phyloP scores from a whole-genome alignment of 2,888 invertebrate genomes.

The Latheticus oryzae region DNA sequence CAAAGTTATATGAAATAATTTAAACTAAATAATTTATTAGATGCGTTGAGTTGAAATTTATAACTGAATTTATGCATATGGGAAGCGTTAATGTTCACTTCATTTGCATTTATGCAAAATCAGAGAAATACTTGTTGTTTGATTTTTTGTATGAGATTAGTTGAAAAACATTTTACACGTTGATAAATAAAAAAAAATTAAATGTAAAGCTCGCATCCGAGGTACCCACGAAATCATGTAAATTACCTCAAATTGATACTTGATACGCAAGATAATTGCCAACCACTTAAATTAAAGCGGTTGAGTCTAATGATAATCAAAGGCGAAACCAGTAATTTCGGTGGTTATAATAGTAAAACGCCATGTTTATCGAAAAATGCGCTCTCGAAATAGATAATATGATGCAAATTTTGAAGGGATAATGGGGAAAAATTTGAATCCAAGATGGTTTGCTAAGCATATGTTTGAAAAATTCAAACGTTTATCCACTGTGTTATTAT shows the following conservation, averaged over 20 bases:
- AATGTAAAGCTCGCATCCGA: constrained; percentile 14
- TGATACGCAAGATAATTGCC: constrained; percentile 27
- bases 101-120: too few species aligned
- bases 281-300: constrained; percentile 29
- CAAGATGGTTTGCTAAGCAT: too few species aligned
- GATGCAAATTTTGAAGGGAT: constrained; percentile 29
- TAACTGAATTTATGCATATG: too few species aligned
- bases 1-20: too few species aligned
- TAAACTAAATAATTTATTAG: too few species aligned
- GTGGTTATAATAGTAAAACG: constrained; percentile 25
- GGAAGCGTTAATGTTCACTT: too few species aligned
- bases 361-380: constrained; percentile 28
- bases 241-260: constrained; percentile 34
- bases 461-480: too few species aligned
- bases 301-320: constrained; percentile 27
- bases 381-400: constrained; percentile 25
- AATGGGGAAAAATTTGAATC: constrained; percentile 26
- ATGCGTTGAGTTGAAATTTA: too few species aligned
- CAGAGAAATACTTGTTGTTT: too few species aligned
- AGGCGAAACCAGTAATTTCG: constrained; percentile 24
- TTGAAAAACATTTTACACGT: too few species aligned
- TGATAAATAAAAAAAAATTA: constrained; percentile 15
- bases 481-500: too few species aligned
- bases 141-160: too few species aligned
- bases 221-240: constrained; percentile 35